phyloP scores from a whole-genome alignment of 2,797 vertebrate species.

The Natrix natrix region DNA sequence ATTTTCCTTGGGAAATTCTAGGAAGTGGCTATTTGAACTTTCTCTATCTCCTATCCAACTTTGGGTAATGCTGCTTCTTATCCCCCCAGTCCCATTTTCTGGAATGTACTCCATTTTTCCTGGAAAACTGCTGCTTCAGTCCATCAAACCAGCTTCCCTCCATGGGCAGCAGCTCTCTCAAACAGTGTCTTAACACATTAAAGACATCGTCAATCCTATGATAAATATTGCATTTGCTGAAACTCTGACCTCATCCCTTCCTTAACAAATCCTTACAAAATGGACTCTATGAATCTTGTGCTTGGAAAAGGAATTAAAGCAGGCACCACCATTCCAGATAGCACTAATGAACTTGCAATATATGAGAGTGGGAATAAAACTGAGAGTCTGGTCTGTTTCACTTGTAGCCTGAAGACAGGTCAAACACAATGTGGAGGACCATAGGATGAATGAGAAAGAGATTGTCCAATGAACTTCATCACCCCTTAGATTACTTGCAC shows the following conservation, averaged over 20 bases:
- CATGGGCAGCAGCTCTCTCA: neutral
- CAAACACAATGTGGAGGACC: neutral
- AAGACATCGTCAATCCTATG: neutral
- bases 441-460: neutral
- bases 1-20: neutral
- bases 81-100: neutral
- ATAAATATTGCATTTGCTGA: neutral
- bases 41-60: neutral
- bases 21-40: neutral
- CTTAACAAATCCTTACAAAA: neutral
- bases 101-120: neutral
- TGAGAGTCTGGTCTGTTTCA: neutral
- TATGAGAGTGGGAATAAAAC: neutral
- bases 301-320: neutral
- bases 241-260: neutral
- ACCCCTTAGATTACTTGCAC: neutral
- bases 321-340: neutral
- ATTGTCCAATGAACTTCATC: neutral
- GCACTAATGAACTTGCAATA: neutral
- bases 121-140: neutral
- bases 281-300: neutral
- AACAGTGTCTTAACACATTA: neutral
- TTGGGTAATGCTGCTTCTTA: neutral
- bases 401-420: neutral
- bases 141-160: neutral